These are phyloP conservation scores for Chitala chitala DNA, from an alignment of 2,113 vertebrate genomes.

Conservation along the genomic window DNA sequence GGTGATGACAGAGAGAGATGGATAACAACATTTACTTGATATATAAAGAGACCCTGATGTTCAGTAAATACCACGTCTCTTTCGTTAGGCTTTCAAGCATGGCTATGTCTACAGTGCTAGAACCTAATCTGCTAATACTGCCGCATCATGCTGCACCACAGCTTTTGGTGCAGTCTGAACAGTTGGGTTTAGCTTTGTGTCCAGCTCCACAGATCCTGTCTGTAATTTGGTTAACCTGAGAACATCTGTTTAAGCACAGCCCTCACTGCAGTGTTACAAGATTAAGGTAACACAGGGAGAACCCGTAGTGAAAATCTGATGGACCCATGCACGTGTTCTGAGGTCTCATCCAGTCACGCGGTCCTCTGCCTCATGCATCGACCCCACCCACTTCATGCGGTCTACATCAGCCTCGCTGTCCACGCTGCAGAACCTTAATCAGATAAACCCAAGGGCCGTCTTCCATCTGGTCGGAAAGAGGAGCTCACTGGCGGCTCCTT, in stretches of 20 bases:
- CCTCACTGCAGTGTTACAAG: slow-evolving; percentile 7
- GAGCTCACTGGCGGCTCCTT: not conserved
- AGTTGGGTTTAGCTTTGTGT: not conserved
- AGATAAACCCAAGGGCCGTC: slow-evolving; percentile 11
- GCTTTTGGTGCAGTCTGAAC: not conserved
- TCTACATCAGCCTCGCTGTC: not conserved
- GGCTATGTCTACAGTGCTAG: not conserved
- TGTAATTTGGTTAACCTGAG: not conserved
- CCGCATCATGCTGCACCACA: slow-evolving; percentile 8
- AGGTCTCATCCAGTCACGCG: not conserved
- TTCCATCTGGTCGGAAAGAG: no score
- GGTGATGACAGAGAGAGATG: not conserved
- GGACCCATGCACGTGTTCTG: not conserved
- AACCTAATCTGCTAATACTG: slow-evolving; percentile 12
- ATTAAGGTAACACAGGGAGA: slow-evolving; percentile 3
- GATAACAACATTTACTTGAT: slow-evolving; percentile 6
- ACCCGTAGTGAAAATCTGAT: not conserved
- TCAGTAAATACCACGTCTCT: not conserved
- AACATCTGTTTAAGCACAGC: not conserved
- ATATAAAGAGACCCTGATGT: not conserved
- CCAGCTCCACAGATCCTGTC: slow-evolving; percentile 3
- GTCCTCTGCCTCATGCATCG: not conserved
- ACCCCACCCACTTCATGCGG: not conserved
- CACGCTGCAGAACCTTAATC: slow-evolving; percentile 1
- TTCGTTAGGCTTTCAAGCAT: not conserved